A percentile compares a stretch with the other conserved stretches of the same genome.
Conservation (phyloP, 2,888 invertebrate species). For the Rotaria socialis region DNA sequence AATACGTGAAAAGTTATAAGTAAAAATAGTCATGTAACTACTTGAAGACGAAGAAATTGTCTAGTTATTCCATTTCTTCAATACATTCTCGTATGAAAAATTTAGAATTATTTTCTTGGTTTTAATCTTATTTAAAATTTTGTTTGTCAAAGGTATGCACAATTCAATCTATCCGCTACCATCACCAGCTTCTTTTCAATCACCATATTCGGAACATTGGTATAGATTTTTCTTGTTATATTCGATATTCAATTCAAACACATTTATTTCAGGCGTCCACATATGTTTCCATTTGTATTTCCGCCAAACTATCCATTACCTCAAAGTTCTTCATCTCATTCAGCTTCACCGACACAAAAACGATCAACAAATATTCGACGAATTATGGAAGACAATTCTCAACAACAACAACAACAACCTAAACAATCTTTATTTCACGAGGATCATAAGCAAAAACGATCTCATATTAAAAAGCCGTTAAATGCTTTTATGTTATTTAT, state of each 20-base stretch:
- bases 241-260: background rate
- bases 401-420: background rate
- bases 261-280: background rate
- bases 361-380: background rate
- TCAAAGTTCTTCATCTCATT: background rate
- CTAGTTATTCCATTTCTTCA: no score
- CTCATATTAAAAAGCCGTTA: slow-evolving; percentile 46
- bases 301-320: background rate
- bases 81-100: no score
- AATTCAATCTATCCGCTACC: background rate
- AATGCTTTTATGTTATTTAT: slow-evolving; percentile 47
- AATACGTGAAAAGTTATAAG: no score
- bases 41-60: no score
- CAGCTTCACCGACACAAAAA: background rate
- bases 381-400: background rate
- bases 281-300: slow-evolving; percentile 27
- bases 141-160: background rate
- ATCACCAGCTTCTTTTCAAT: background rate
- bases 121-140: no score
- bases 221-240: background rate
- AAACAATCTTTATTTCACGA: background rate
- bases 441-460: slow-evolving; percentile 34
- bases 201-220: slow-evolving; percentile 15
- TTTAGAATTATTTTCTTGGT: no score
- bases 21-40: no score